These are phyloP conservation scores for Cygnus atratus DNA, from an alignment of 2,113 vertebrate species.

Conservation along the genomic window DNA sequence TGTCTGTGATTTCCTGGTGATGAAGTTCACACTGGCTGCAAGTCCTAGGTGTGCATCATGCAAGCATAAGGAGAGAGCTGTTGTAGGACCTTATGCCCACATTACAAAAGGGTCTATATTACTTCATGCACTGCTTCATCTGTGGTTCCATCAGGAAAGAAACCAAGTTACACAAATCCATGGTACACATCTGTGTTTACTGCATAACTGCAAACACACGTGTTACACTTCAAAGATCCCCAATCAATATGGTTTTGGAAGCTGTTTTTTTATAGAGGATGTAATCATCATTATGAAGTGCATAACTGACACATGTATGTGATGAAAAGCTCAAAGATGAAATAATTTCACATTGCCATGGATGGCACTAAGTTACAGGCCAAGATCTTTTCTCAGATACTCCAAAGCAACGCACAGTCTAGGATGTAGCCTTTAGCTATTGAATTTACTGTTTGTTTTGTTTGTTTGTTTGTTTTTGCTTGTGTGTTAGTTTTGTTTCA, in stretches of 20 bases:
- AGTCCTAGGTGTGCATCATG: neutral
- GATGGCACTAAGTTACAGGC: neutral
- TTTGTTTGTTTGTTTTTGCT: neutral
- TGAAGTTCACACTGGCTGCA: neutral
- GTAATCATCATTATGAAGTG: neutral
- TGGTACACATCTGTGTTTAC: neutral
- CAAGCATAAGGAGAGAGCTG: neutral
- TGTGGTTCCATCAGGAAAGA: neutral
- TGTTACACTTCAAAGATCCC: neutral
- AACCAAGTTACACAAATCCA: neutral
- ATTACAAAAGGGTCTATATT: neutral
- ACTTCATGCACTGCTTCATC: neutral
- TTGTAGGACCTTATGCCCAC: neutral
- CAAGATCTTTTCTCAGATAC: neutral
- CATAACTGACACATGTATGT: neutral
- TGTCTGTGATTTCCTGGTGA: neutral
- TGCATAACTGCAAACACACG: neutral
- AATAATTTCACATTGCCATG: neutral
- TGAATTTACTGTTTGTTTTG: slow-evolving; percentile 26
- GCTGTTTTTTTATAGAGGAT: neutral
- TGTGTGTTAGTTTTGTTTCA: neutral
- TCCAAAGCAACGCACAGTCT: neutral
- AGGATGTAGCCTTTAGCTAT: neutral
- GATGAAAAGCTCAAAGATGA: slow-evolving; percentile 20
- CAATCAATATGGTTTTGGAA: neutral